phyloP scores from a whole-genome alignment of 2,113 vertebrate species.

The Anolis carolinensis region DNA sequence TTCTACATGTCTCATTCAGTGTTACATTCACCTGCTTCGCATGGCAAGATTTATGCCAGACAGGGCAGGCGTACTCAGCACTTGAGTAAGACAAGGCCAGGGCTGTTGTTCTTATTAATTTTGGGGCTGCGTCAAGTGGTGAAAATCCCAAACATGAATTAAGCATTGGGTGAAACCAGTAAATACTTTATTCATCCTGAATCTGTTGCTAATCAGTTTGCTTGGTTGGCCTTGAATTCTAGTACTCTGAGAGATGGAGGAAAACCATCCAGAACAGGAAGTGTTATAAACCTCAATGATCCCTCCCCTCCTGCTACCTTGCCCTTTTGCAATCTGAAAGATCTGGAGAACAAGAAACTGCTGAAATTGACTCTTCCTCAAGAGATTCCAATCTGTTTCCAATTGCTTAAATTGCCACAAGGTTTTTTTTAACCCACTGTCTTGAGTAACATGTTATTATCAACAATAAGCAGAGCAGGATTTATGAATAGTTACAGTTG shows the following conservation, averaged over 20 bases:
- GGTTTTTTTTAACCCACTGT: neutral
- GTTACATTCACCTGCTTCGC: no score
- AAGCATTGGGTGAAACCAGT: neutral
- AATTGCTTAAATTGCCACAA: no score
- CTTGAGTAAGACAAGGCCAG: no score
- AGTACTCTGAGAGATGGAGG: neutral
- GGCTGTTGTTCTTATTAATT: no score
- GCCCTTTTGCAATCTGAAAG: neutral
- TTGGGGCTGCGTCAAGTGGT: neutral
- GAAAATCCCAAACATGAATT: neutral
- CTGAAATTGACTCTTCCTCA: neutral
- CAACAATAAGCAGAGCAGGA: neutral
- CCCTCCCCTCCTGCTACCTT: neutral
- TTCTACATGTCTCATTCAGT: no score
- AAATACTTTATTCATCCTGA: neutral
- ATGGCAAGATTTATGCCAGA: no score
- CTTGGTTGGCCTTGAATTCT: neutral
- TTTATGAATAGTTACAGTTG: neutral
- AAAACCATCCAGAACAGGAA: neutral
- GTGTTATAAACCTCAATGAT: neutral
- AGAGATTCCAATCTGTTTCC: neutral
- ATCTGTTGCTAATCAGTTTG: neutral
- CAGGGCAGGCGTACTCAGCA: no score
- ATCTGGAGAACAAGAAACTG: neutral
- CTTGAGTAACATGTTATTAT: neutral